Percentiles rank a stretch among this genome's conserved stretches.
These are phyloP conservation scores for Cyclina sinensis DNA, from an alignment of 1,140 invertebrate genomes.

Conservation along the genomic window DNA sequence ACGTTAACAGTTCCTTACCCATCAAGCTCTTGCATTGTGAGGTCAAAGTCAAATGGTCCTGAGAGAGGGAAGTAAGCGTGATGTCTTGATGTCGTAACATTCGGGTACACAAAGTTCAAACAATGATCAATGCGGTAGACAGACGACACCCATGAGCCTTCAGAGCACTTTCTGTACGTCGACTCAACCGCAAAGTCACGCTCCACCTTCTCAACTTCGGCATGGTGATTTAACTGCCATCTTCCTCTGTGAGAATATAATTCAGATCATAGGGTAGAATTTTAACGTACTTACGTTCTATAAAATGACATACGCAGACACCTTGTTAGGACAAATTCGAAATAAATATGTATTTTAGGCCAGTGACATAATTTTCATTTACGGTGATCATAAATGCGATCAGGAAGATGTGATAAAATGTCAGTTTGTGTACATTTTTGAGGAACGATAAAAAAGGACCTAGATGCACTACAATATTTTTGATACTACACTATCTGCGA, in stretches of 20 bases:
- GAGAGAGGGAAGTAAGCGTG: constrained; percentile 75
- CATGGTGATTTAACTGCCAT: constrained; percentile 54
- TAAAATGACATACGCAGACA: too few species aligned
- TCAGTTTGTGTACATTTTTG: too few species aligned
- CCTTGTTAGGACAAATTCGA: too few species aligned
- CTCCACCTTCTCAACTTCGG: constrained; percentile 33
- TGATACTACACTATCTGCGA: too few species aligned
- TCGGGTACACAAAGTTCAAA: constrained; percentile 42
- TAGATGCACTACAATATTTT: too few species aligned
- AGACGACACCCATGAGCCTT: background rate
- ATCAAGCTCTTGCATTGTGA: constrained; percentile 14
- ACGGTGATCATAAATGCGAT: too few species aligned
- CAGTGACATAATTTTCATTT: too few species aligned
- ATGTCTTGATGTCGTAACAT: constrained; percentile 61
- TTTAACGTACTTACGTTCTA: too few species aligned
- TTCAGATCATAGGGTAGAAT: too few species aligned
- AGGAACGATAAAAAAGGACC: too few species aligned
- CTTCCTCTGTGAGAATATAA: constrained; percentile 23
- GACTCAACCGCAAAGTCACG: constrained; percentile 43
- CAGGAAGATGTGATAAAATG: too few species aligned
- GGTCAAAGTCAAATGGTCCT: constrained; percentile 67
- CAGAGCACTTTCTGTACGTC: constrained; percentile 19
- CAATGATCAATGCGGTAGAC: constrained; percentile 4
- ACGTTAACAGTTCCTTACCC: background rate
- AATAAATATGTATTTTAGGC: too few species aligned